Evolutionary conservation across 2,113 vertebrate species (phyloP).

Genomic region (Brachyhypopomus gauderio): DNA sequence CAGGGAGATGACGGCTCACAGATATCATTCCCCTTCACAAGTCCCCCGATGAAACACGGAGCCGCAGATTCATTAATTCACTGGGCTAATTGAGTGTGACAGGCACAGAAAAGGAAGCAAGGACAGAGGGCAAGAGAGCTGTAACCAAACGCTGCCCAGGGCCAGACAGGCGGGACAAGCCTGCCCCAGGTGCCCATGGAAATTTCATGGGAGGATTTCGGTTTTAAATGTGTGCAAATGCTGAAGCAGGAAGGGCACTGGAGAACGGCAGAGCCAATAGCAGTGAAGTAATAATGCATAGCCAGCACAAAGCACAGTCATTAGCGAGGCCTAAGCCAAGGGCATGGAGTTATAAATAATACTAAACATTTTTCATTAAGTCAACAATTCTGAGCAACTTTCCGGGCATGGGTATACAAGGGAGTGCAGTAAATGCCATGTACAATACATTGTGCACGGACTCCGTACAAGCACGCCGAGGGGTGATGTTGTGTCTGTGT

Average conservation of each 20-base stretch:
- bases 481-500: neutral
- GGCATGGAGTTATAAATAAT: constrained; percentile 61
- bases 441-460: neutral
- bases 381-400: constrained; percentile 34
- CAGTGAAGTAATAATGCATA: constrained; percentile 26
- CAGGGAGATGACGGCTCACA: constrained; percentile 63
- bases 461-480: neutral
- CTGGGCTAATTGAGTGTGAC: constrained; percentile 74
- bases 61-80: constrained; percentile 71
- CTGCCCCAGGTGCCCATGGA: constrained; percentile 59
- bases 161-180: constrained; percentile 65
- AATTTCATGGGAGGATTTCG: constrained; percentile 59
- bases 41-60: constrained; percentile 71
- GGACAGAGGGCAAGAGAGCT: constrained; percentile 60
- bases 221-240: constrained; percentile 38
- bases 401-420: neutral
- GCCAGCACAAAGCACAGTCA: constrained; percentile 30
- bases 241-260: constrained; percentile 36
- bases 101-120: constrained; percentile 65
- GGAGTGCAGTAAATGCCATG: constrained; percentile 28
- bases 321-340: constrained; percentile 31
- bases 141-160: constrained; percentile 56
- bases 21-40: constrained; percentile 64
- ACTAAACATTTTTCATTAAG: constrained; percentile 59
- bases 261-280: constrained; percentile 14